phyloP scores from a whole-genome alignment of 92 coral and sea anemone species.

The Umimayanthus kanabou region DNA sequence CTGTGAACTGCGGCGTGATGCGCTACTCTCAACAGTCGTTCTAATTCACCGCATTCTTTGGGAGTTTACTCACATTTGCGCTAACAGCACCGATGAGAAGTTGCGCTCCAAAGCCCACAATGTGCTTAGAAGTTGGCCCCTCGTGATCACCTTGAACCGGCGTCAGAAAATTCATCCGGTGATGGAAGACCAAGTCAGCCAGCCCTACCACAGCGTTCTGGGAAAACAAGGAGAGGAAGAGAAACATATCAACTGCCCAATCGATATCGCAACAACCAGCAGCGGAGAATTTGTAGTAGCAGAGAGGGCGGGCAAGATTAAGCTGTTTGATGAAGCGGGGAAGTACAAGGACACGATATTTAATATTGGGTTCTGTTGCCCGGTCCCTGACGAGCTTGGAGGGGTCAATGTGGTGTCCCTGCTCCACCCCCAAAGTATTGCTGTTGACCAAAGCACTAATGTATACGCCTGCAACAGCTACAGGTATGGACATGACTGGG shows the following conservation, averaged over 20 bases:
- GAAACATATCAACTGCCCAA: slow-evolving; percentile 24
- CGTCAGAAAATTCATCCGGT: slow-evolving; percentile 67
- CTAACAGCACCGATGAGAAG: slow-evolving; percentile 46
- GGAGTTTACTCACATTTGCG: slow-evolving; percentile 67
- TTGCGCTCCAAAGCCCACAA: slow-evolving; percentile 31
- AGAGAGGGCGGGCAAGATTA: slow-evolving; percentile 37
- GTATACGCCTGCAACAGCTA: slow-evolving; percentile 63
- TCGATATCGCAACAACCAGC: slow-evolving; percentile 34
- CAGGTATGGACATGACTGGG: slow-evolving; percentile 10
- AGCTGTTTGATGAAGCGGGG: slow-evolving; percentile 33
- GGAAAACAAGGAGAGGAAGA: slow-evolving; percentile 38
- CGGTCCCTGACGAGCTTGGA: slow-evolving; percentile 49
- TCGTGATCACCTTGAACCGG: slow-evolving; percentile 41
- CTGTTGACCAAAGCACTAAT: slow-evolving; percentile 51
- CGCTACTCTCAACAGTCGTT: slow-evolving; percentile 59
- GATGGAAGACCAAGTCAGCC: slow-evolving; percentile 50
- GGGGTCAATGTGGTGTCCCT: slow-evolving; percentile 47
- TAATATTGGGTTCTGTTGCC: slow-evolving; percentile 51
- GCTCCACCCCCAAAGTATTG: slow-evolving; percentile 64
- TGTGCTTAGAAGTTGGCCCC: slow-evolving; percentile 69
- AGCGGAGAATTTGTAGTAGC: slow-evolving; percentile 32
- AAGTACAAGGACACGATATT: slow-evolving; percentile 45
- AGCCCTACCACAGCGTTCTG: slow-evolving; percentile 55
- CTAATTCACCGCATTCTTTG: slow-evolving; percentile 63
- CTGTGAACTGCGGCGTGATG: slow-evolving; percentile 71